phyloP scores from a whole-genome alignment of 2,113 vertebrate species.

The Silurus glanis region DNA sequence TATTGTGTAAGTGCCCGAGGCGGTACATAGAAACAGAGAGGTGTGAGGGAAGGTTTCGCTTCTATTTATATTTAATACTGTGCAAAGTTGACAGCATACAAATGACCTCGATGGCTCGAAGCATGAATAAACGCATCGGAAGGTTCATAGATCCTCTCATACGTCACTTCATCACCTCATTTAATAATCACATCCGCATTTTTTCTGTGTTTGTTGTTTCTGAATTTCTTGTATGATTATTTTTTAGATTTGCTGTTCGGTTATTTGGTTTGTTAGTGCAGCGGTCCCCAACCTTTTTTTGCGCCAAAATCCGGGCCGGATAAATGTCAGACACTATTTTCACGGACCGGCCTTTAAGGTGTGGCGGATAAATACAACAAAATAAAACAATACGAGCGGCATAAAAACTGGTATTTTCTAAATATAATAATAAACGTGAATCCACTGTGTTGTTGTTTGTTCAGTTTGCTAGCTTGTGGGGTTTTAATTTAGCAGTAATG shows the following conservation, averaged over 20 bases:
- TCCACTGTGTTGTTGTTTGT: too few species aligned
- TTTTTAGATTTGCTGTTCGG: background rate
- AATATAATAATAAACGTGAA: too few species aligned
- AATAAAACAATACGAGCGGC: too few species aligned
- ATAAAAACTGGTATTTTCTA: too few species aligned
- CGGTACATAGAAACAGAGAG: conserved; percentile 53
- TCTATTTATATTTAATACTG: background rate
- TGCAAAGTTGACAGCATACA: background rate
- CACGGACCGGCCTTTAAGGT: too few species aligned
- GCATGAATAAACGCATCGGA: background rate
- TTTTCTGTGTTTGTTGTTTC: background rate
- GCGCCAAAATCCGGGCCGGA: too few species aligned
- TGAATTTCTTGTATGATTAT: background rate
- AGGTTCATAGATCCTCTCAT: background rate
- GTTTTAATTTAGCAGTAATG: too few species aligned
- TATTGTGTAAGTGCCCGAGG: conserved; percentile 51
- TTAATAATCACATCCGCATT: background rate
- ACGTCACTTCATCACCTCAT: background rate
- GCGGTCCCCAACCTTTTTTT: too few species aligned
- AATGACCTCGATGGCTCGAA: background rate
- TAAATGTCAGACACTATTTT: too few species aligned
- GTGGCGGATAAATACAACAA: too few species aligned
- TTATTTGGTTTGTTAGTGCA: background rate
- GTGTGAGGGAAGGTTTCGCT: conserved; percentile 9
- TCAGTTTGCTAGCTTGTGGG: too few species aligned